Evolutionary conservation across 1,140 invertebrate species (phyloP).

Genomic region (Paramacrobiotus metropolitanus): DNA sequence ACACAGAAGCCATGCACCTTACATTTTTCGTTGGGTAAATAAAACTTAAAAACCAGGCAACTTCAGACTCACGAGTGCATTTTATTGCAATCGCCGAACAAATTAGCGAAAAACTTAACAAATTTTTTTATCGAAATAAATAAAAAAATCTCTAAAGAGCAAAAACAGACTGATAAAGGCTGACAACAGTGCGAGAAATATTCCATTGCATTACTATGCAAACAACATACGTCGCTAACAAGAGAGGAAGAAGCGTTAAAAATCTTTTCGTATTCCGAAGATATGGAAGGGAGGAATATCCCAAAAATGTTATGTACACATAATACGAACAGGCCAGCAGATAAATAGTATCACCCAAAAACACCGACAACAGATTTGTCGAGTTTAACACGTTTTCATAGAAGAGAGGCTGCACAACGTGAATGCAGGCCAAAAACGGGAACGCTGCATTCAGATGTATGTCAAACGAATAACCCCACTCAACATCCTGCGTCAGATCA

Average conservation of each 20-base stretch:
- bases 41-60: too few species aligned
- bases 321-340: slow-evolving; percentile 73
- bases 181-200: slow-evolving; percentile 41
- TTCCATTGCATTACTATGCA: slow-evolving; percentile 38
- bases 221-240: slow-evolving; percentile 52
- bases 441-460: slow-evolving; percentile 97
- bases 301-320: slow-evolving; percentile 88
- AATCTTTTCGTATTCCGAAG: slow-evolving; percentile 65
- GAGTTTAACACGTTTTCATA: slow-evolving; percentile 53
- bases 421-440: slow-evolving; percentile 72
- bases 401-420: slow-evolving; percentile 70
- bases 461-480: slow-evolving; percentile 97
- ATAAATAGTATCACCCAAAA: slow-evolving; percentile 85
- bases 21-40: too few species aligned
- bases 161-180: slow-evolving; percentile 45
- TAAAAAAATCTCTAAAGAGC: not conserved
- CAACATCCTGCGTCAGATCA: slow-evolving; percentile 51
- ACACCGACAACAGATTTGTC: slow-evolving; percentile 44
- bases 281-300: slow-evolving; percentile 75
- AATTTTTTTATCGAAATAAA: not conserved
- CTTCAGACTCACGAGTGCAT: too few species aligned
- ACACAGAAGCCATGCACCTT: too few species aligned
- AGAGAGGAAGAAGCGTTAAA: slow-evolving; percentile 54
- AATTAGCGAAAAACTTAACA: not conserved
- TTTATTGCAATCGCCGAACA: too few species aligned